phyloP scores from a whole-genome alignment of 2,888 invertebrate species.

The Arenicola marina region DNA sequence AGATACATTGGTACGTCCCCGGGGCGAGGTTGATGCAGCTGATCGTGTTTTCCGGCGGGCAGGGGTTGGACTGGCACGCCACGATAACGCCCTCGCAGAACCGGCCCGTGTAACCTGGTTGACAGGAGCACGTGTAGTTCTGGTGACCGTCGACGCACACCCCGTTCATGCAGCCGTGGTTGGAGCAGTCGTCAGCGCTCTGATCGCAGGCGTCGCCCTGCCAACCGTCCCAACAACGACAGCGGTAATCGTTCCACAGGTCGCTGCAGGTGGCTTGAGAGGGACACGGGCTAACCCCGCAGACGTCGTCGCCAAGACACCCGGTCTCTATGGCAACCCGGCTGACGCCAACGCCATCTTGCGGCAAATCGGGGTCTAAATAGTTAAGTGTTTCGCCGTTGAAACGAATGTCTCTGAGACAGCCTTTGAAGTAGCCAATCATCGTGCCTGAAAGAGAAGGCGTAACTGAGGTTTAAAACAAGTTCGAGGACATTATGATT shows the following conservation, averaged over 20 bases:
- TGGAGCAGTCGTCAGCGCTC: conserved; percentile 41
- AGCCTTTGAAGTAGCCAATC: conserved; percentile 48
- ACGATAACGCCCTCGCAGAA: conserved; percentile 32
- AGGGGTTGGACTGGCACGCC: conserved; percentile 42
- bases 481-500: too few species aligned
- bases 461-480: neutral
- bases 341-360: conserved; percentile 26
- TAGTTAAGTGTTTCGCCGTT: conserved; percentile 33
- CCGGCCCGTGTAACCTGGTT: conserved; percentile 46
- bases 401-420: conserved; percentile 44
- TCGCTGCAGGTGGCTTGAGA: conserved; percentile 44
- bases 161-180: conserved; percentile 17
- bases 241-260: conserved; percentile 45
- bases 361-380: conserved; percentile 11
- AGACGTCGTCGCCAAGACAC: conserved; percentile 46
- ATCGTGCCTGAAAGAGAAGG: conserved; percentile 19
- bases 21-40: conserved; percentile 40
- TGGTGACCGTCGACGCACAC: conserved; percentile 41
- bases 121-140: conserved; percentile 43
- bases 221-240: conserved; percentile 51
- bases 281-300: conserved; percentile 43
- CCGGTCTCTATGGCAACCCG: conserved; percentile 31
- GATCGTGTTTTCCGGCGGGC: conserved; percentile 35
- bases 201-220: conserved; percentile 40
- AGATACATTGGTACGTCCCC: conserved; percentile 40